Base-by-base conservation (phyloP, 2,113 vertebrate species). In the Micronycteris hirsuta region DNA sequence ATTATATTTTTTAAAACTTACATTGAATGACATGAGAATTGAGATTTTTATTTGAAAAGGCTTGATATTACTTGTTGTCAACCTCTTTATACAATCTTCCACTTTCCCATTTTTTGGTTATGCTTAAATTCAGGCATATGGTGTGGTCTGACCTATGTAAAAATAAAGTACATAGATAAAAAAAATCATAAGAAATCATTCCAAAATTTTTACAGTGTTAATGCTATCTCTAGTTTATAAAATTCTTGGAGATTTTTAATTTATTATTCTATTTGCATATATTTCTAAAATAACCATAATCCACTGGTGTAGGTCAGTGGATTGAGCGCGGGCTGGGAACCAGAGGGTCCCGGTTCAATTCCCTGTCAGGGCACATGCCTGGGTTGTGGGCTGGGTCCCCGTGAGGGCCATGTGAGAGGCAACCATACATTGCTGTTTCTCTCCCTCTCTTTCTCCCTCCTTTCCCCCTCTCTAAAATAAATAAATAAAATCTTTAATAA, bases 1-100 rank as follows among this genome's bases (percentile, higher is more conserved):
- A 73, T 26, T 78, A 54, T n/a, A 88, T 74, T 68, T 43, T 43
- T 52, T 43, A 84, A 58, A 52, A 45, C 38, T 68, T 71, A 56
- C 19, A 36, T 45, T 63, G 33, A 15, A 52, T 83, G 28, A 36
- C 31, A 43, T 28, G 31, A 89, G 33, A 45, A 78, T 74, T 87
- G 22, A 80, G 22, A 83, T 67, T 86, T 82, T 93, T 16, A 87
- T 94, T 87, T 87, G 77, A 45, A 94, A 96, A 78, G 65, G 49
- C 5, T 83, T 95, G 31, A 4, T 95, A 90, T 91, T 91, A 93
- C 84, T 95, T 91, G 41, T 58, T 93, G 47, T 58, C 70, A 95
- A 41, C 13, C 65, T 84, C 36, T 47, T 56, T 74, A 49, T 54
- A 70, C 38, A 49, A 84, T 87, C 24, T 11, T 90, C 19, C 28